phyloP scores from a whole-genome alignment of 2,797 vertebrate species.

The Lerista edwardsae region DNA sequence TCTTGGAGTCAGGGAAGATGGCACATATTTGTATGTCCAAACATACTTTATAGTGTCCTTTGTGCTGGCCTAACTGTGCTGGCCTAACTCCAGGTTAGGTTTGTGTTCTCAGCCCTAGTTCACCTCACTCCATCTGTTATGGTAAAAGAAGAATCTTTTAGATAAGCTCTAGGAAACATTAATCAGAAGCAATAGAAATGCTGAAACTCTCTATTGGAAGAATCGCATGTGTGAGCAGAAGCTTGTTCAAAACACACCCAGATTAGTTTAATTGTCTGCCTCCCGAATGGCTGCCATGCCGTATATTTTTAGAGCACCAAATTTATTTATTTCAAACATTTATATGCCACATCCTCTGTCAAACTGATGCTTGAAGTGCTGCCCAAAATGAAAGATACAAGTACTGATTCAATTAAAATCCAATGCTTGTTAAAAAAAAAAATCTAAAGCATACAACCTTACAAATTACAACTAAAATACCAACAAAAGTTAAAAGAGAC shows the following conservation, averaged over 20 bases:
- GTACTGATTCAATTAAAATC: conserved; percentile 18
- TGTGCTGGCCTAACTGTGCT: no score
- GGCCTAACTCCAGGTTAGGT: no score
- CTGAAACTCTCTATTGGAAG: not conserved
- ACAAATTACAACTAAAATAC: not conserved
- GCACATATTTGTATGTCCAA: no score
- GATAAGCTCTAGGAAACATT: not conserved
- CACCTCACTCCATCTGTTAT: not conserved
- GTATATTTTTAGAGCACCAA: conserved; percentile 26
- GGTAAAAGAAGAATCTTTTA: not conserved
- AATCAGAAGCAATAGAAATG: conserved; percentile 30
- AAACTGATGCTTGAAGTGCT: conserved; percentile 11
- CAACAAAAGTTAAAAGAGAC: conserved; percentile 15
- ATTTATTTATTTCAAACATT: conserved; percentile 24
- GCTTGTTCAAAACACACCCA: conserved; percentile 19
- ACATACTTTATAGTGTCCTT: no score
- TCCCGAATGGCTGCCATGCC: conserved; percentile 40
- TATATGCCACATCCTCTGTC: conserved; percentile 8
- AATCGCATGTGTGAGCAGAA: not conserved
- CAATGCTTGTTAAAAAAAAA: not conserved
- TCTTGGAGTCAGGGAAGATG: no score
- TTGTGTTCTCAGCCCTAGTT: no score
- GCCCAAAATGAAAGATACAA: conserved; percentile 8
- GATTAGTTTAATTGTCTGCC: conserved; percentile 48
- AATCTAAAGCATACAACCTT: not conserved